phyloP scores from a whole-genome alignment of 2,113 vertebrate genomes.

The Syngnathus scovelli region DNA sequence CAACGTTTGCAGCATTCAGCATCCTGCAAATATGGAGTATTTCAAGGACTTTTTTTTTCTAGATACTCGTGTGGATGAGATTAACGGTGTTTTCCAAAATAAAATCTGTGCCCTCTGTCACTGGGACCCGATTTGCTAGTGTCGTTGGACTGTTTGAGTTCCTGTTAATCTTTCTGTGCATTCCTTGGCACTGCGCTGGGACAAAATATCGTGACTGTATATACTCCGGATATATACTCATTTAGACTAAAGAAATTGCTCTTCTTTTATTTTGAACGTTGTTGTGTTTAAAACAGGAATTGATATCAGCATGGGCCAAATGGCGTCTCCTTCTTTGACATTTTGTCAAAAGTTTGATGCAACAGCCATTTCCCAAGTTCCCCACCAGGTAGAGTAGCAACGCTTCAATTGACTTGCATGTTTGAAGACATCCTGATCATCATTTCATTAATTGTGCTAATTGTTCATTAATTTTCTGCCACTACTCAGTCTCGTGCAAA shows the following conservation, averaged over 20 bases:
- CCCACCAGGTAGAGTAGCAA: not conserved
- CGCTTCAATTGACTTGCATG: not conserved
- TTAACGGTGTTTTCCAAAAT: constrained; percentile 17
- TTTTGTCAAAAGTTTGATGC: not conserved
- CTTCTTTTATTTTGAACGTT: not conserved
- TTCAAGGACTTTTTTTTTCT: constrained; percentile 34
- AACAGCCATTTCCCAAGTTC: not conserved
- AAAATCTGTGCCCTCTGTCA: constrained; percentile 20
- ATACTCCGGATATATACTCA: not conserved
- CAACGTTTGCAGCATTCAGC: constrained; percentile 34
- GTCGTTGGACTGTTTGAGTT: constrained; percentile 12
- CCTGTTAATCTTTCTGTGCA: not conserved
- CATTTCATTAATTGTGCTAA: not conserved
- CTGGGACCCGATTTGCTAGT: constrained; percentile 30
- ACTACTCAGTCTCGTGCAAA: not conserved
- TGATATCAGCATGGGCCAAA: not conserved
- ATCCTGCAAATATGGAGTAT: constrained; percentile 43
- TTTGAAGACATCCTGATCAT: not conserved
- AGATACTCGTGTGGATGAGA: constrained; percentile 7
- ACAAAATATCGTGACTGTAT: not conserved
- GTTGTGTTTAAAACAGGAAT: not conserved
- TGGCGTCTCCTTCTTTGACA: not conserved
- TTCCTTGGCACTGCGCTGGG: not conserved
- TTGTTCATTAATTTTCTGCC: too few relatives aligned
- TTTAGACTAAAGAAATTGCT: not conserved